Base-by-base conservation (phyloP, 2,113 vertebrate species). In the Callocephalon fimbriatum region DNA sequence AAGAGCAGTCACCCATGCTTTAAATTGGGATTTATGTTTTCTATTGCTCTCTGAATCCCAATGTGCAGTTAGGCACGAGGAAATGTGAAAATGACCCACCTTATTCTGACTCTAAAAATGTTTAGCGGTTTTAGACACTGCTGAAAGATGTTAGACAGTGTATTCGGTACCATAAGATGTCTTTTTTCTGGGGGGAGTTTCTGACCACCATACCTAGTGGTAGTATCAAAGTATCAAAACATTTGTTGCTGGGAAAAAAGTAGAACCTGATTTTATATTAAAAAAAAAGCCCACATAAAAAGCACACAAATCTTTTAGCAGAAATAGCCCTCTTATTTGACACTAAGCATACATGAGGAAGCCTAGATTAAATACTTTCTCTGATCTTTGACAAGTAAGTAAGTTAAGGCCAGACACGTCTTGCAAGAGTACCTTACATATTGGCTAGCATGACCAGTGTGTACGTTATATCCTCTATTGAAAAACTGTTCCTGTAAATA, bases 11-110 rank as follows among this genome's bases (percentile, higher is more conserved):
- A 54, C 61, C 94, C 95, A 94, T 88, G 90, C 90, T 92, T 93
- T 90, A 96, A 92, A 97, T 92, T 93, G 72, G 72, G 68, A 92
- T 96, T 92, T 96, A 67, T 67, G 12, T 92, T 95, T 96, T 88
- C 65, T 88, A 6, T 71, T 96, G 72, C 54, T 81, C 38, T 90
- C 59, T 4, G 3, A 95, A 91, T 90, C 68, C 47, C 62, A 68
- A 37, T 61, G 25, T 62, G 45, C 53, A 94, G 11, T 14, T 82
- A 45, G 29, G 45, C 32, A 73, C 68, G 50, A 88, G 31, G 67
- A 91, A 94, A 79, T 27, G 53, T 16, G 32, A 82, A 90, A 85
- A 73, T 80, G 27, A 65, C 77, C 7, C 1, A 70, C 44, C 31
- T 58, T 90, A 40, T 40, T 91, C n/a, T 40, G n/a, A 58, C 20